Conservation (phyloP, 2,888 invertebrate genomes). For the Cataglyphis livida region DNA sequence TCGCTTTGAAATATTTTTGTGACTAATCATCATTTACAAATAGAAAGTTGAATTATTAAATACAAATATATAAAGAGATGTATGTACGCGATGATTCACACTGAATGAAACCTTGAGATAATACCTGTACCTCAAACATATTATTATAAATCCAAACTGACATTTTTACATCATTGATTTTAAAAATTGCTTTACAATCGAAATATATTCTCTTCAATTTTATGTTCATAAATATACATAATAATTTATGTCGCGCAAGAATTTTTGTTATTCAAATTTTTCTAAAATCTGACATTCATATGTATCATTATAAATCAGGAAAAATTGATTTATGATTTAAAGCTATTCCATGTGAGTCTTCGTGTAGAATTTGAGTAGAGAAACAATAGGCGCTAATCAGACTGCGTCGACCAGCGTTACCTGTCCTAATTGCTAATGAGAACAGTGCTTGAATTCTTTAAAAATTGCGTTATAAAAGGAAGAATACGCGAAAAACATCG, state of each 20-base stretch:
- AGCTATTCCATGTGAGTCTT: neutral
- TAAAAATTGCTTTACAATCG: neutral
- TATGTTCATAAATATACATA: neutral
- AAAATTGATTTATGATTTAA: neutral
- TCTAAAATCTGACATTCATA: neutral
- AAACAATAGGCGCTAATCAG: constrained; percentile 27
- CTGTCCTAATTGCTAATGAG: constrained; percentile 14
- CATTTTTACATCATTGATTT: neutral
- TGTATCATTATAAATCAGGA: neutral
- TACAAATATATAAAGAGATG: neutral
- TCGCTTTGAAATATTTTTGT: neutral
- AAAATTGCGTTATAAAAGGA: neutral
- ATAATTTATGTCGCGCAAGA: neutral
- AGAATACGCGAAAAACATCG: constrained; percentile 1
- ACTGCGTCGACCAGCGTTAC: neutral
- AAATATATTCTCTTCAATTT: neutral
- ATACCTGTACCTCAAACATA: neutral
- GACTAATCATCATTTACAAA: neutral
- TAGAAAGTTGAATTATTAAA: neutral
- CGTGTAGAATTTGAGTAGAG: neutral
- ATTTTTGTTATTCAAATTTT: neutral
- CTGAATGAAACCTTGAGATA: neutral
- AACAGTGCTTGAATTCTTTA: neutral
- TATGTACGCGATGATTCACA: neutral
- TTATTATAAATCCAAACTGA: neutral